Conservation (phyloP, 2,888 invertebrate genomes). For the Acanthosepion pharaonis region DNA sequence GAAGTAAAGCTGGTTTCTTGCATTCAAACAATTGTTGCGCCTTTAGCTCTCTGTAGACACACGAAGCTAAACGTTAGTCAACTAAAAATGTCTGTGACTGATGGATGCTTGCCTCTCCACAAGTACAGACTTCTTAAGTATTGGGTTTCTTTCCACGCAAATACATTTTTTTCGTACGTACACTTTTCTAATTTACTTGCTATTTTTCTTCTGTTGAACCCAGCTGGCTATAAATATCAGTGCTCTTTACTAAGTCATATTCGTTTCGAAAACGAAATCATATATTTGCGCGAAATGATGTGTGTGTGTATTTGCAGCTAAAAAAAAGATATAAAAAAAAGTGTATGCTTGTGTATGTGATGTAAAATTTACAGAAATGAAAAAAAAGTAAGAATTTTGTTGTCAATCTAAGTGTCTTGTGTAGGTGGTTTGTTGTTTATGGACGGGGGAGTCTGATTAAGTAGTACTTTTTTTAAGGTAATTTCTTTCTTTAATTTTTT, state of each 20-base stretch:
- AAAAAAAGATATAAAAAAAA: not conserved
- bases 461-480: not conserved
- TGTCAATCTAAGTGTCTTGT: not conserved
- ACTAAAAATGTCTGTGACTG: not conserved
- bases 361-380: not conserved
- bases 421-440: not conserved
- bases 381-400: not conserved
- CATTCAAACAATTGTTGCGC: not conserved
- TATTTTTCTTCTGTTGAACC: not conserved
- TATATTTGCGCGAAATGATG: not conserved
- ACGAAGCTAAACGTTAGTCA: not conserved
- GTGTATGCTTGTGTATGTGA: not conserved
- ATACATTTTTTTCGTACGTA: not conserved
- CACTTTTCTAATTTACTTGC: not conserved
- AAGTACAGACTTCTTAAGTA: not conserved
- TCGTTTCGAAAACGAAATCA: not conserved
- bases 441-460: not conserved
- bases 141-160: not conserved
- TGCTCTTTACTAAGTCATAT: not conserved
- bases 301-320: not conserved
- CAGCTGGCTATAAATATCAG: not conserved
- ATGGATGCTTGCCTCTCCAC: not conserved
- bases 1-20: not conserved
- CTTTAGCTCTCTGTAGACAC: not conserved
- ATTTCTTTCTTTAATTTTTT: not conserved